Conservation (phyloP, 2,888 invertebrate genomes). For the Uropetala carovei region DNA sequence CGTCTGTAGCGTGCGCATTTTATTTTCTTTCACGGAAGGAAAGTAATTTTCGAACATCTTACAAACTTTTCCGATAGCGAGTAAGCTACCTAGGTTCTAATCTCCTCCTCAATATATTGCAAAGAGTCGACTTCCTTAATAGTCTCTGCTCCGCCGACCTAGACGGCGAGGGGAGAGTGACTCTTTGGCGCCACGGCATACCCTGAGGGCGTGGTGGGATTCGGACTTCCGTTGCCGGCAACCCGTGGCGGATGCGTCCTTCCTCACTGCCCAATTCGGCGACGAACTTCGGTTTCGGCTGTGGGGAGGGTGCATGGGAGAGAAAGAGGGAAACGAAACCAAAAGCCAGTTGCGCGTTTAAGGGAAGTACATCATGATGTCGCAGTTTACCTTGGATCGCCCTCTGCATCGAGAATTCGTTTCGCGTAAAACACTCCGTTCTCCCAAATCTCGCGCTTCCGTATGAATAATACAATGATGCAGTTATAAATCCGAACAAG, state of each 20-base stretch:
- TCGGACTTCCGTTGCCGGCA: not conserved
- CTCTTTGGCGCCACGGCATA: not conserved
- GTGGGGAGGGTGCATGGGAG: no score
- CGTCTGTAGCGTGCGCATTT: no score
- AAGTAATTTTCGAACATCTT: no score
- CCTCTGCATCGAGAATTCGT: not conserved
- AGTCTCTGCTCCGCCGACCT: no score
- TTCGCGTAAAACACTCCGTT: not conserved
- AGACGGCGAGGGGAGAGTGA: no score
- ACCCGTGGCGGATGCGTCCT: not conserved
- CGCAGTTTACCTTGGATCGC: not conserved
- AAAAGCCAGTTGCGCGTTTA: not conserved
- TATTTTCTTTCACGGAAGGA: no score
- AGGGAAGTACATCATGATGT: not conserved
- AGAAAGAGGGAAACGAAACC: not conserved
- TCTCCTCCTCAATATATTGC: no score
- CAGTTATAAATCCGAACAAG: no score
- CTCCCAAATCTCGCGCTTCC: not conserved
- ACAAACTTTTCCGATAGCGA: no score
- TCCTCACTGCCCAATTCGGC: not conserved
- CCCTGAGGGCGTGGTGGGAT: slow-evolving; percentile 21
- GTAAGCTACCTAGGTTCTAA: no score
- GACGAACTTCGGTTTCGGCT: not conserved
- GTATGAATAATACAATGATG: no score
- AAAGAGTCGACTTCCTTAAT: no score